phyloP scores from a whole-genome alignment of 2,113 vertebrate species.

The Trogon surrucura region DNA sequence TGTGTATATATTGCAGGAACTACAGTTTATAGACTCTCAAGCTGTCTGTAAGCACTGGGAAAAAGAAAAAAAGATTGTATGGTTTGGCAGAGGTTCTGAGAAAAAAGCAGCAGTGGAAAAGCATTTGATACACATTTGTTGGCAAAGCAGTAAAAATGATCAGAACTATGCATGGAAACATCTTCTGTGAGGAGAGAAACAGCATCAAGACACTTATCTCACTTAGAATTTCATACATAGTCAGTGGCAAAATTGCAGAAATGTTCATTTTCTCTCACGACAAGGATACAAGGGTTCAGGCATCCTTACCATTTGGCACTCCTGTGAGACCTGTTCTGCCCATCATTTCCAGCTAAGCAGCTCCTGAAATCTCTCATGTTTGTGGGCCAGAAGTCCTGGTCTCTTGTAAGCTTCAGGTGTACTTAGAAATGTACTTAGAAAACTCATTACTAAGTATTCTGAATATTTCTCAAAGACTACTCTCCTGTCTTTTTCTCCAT shows the following conservation, averaged over 20 bases:
- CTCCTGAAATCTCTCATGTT: not conserved
- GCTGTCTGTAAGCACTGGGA: not conserved
- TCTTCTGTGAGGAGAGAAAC: not conserved
- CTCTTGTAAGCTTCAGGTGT: not conserved
- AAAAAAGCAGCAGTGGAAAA: not conserved
- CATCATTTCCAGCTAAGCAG: not conserved
- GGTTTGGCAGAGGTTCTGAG: slow-evolving; percentile 14
- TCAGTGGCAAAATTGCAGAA: not conserved
- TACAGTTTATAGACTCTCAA: not conserved
- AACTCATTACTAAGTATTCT: not conserved
- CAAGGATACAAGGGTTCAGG: not conserved
- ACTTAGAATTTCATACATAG: not conserved
- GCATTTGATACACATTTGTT: not conserved
- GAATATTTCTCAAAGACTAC: not conserved
- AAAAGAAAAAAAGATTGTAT: not conserved
- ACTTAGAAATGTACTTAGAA: not conserved
- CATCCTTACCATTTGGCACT: not conserved
- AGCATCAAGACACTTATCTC: not conserved
- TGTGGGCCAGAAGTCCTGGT: not conserved
- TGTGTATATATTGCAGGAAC: not conserved
- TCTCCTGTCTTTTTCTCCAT: not conserved
- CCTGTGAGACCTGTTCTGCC: not conserved
- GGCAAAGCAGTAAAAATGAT: not conserved
- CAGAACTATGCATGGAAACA: not conserved
- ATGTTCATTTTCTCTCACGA: not conserved